Percentiles rank a stretch among this genome's conserved stretches.
These are phyloP conservation scores for Trematomus loennbergii DNA, from an alignment of 2,113 vertebrate species.

Conservation along the genomic window DNA sequence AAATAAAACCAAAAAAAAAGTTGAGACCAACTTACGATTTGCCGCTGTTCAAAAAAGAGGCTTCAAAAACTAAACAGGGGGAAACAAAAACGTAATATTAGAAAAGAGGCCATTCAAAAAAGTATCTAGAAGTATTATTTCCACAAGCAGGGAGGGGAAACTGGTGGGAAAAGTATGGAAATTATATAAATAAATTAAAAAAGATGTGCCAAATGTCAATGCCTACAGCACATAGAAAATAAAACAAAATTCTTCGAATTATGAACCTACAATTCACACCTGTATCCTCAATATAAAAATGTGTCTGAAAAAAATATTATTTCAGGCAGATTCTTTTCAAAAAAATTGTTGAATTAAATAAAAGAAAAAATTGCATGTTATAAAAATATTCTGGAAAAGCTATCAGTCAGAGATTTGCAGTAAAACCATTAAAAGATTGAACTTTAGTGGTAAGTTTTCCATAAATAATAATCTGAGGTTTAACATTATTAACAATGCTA, in stretches of 20 bases:
- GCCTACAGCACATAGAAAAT: not conserved
- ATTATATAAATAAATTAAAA: not conserved
- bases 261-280: not conserved
- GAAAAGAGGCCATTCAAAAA: conserved; percentile 49
- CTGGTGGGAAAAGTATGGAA: not conserved
- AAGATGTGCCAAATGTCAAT: not conserved
- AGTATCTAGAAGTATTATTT: conserved; percentile 4
- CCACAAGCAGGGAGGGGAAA: conserved; percentile 21
- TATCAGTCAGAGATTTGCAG: not conserved
- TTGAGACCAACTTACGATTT: conserved; percentile 83
- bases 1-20: conserved; percentile 50
- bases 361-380: too few species aligned
- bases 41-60: conserved; percentile 80
- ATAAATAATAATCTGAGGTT: not conserved
- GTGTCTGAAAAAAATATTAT: too few species aligned
- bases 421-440: too few species aligned
- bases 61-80: conserved; percentile 82
- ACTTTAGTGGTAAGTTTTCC: not conserved
- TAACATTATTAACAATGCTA: too few species aligned
- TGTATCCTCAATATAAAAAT: not conserved
- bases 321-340: too few species aligned
- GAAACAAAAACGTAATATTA: conserved; percentile 69
- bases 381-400: not conserved
- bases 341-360: too few species aligned
- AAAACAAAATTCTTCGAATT: not conserved